These are phyloP conservation scores for Pangasius krempfi DNA, from an alignment of 2,797 vertebrate genomes.

Conservation along the genomic window DNA sequence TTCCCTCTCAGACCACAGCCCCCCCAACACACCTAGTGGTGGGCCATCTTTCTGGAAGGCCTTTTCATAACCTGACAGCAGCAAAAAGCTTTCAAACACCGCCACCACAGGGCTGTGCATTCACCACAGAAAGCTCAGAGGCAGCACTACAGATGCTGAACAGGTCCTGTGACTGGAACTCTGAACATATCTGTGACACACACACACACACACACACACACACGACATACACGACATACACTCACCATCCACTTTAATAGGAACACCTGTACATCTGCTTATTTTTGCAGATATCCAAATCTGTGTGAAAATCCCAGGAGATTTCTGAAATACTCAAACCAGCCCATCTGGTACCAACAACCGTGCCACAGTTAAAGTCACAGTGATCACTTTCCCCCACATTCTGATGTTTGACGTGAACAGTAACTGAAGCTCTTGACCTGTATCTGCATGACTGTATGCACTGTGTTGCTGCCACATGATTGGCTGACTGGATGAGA, in stretches of 20 bases:
- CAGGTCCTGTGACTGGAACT: background rate
- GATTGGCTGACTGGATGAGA: no score
- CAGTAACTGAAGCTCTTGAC: no score
- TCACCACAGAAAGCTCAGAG: slow-evolving; percentile 1
- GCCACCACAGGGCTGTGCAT: background rate
- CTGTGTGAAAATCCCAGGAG: no score
- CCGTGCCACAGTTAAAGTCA: no score
- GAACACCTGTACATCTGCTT: background rate
- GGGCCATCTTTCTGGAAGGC: background rate
- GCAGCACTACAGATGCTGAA: background rate
- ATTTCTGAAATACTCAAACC: no score
- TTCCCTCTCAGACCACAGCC: background rate
- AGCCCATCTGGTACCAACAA: no score
- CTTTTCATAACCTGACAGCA: background rate
- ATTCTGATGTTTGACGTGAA: no score
- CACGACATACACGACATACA: slow-evolving; percentile 11
- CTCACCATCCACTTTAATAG: background rate
- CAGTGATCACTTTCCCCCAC: no score
- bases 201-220: background rate
- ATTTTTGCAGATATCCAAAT: background rate
- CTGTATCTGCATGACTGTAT: no score
- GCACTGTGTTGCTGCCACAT: no score
- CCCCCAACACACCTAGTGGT: background rate
- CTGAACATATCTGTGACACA: background rate
- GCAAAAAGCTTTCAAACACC: background rate